Conservation (phyloP, 2,888 invertebrate species). For the Nomada hirtipes region DNA sequence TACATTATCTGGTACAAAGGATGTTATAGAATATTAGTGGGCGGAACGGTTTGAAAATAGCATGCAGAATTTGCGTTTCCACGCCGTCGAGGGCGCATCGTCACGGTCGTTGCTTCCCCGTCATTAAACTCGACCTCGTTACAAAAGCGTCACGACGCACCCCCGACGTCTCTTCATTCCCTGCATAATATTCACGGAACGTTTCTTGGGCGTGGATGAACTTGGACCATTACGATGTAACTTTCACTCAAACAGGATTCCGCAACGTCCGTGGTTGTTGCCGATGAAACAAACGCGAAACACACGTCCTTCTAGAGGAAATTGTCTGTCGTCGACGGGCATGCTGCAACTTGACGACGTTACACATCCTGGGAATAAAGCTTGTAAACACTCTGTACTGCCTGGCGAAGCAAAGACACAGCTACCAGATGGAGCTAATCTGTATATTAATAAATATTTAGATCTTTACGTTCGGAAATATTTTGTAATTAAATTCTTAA, state of each 20-base stretch:
- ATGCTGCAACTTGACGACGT: neutral
- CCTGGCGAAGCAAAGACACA: too few relatives aligned
- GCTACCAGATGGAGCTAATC: too few relatives aligned
- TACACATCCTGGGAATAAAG: neutral
- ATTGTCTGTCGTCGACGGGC: neutral
- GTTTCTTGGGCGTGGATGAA: conserved; percentile 58
- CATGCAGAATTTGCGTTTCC: conserved; percentile 25
- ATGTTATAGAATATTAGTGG: neutral
- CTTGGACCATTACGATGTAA: conserved; percentile 51
- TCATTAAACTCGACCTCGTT: conserved; percentile 59
- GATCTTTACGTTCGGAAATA: too few relatives aligned
- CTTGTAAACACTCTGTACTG: neutral
- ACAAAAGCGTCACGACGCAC: conserved; percentile 56
- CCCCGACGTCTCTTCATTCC: conserved; percentile 50
- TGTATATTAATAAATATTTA: too few relatives aligned
- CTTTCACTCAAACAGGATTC: conserved; percentile 47
- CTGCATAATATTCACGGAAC: conserved; percentile 48
- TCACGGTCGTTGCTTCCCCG: conserved; percentile 48
- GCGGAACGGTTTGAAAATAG: conserved; percentile 14
- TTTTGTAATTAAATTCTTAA: too few relatives aligned
- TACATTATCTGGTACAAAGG: too few relatives aligned
- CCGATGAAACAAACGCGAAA: conserved; percentile 16
- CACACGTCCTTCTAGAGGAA: conserved; percentile 7
- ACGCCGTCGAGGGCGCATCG: conserved; percentile 11
- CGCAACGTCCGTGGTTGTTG: conserved; percentile 1